A percentile compares a stretch with the other conserved stretches of the same genome.
phyloP scores from a whole-genome alignment of 2,888 invertebrate species.

The Trissolcus brochymenae region DNA sequence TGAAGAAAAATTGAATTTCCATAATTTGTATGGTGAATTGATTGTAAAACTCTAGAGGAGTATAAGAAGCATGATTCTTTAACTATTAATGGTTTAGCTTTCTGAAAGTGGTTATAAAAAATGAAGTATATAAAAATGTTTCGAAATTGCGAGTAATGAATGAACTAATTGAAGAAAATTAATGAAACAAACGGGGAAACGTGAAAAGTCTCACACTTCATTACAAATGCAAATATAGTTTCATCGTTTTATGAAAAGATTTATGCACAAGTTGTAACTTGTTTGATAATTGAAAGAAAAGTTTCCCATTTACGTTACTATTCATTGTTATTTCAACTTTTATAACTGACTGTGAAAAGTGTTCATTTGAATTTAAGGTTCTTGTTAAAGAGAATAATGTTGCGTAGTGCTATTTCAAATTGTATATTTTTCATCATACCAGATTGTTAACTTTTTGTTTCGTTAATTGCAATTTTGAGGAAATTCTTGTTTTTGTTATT shows the following conservation, averaged over 20 bases:
- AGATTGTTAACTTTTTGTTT: constrained; percentile 26
- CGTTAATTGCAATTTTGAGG: too few species aligned
- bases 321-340: constrained; percentile 57
- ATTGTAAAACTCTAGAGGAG: too few species aligned
- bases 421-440: constrained; percentile 40
- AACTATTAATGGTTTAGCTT: background rate
- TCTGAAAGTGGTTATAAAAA: background rate
- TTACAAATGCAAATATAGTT: constrained; percentile 52
- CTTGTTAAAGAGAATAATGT: constrained; percentile 56
- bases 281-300: constrained; percentile 56
- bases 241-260: constrained; percentile 49
- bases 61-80: too few species aligned
- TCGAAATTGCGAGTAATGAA: background rate
- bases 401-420: constrained; percentile 45
- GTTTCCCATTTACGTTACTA: constrained; percentile 51
- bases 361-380: constrained; percentile 56
- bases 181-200: constrained; percentile 35
- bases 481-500: too few species aligned
- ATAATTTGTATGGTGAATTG: too few species aligned
- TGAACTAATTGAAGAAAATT: constrained; percentile 3
- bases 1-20: too few species aligned
- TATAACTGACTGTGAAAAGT: constrained; percentile 56
- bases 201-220: constrained; percentile 43
- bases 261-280: constrained; percentile 54
- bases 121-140: background rate